phyloP scores from a whole-genome alignment of 2,797 vertebrate genomes.

The Chelmon rostratus region DNA sequence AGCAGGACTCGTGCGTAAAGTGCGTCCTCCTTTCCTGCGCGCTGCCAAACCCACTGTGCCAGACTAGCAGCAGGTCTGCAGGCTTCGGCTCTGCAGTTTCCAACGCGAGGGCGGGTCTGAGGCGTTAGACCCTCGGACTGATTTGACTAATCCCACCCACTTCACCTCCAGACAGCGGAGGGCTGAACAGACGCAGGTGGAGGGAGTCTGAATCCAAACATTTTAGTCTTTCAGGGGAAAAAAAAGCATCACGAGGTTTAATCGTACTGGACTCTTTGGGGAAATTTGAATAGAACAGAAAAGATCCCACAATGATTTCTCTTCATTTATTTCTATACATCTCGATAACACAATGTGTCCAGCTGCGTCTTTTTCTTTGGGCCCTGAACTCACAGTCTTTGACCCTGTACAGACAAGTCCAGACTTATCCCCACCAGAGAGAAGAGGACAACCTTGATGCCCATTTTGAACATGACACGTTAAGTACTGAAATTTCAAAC shows the following conservation, averaged over 20 bases:
- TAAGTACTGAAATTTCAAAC: conserved; percentile 52
- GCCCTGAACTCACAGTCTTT: neutral
- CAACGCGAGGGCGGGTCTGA: conserved; percentile 46
- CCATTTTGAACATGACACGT: conserved; percentile 48
- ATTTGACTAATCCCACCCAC: conserved; percentile 75
- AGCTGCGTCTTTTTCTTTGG: neutral
- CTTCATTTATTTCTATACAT: neutral
- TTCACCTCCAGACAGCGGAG: conserved; percentile 22
- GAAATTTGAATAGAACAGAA: neutral
- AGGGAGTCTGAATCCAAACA: no score
- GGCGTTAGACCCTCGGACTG: neutral
- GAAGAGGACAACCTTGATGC: conserved; percentile 24
- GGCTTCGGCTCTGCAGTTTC: conserved; percentile 5
- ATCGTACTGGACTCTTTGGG: accelerated
- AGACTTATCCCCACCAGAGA: conserved; percentile 47
- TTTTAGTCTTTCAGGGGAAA: neutral
- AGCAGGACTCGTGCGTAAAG: conserved; percentile 39
- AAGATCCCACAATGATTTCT: no score
- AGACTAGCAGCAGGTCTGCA: neutral
- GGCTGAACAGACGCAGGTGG: conserved; percentile 9
- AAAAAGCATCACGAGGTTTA: neutral
- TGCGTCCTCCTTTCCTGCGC: conserved; percentile 8
- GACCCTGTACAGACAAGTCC: conserved; percentile 42
- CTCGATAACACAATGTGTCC: neutral
- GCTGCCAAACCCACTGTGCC: conserved; percentile 44